Evolutionary conservation across 2,113 vertebrate species (phyloP), one percentile per base, ranked within the genome.

Genomic region (Haplotaxodon microlepis): DNA sequence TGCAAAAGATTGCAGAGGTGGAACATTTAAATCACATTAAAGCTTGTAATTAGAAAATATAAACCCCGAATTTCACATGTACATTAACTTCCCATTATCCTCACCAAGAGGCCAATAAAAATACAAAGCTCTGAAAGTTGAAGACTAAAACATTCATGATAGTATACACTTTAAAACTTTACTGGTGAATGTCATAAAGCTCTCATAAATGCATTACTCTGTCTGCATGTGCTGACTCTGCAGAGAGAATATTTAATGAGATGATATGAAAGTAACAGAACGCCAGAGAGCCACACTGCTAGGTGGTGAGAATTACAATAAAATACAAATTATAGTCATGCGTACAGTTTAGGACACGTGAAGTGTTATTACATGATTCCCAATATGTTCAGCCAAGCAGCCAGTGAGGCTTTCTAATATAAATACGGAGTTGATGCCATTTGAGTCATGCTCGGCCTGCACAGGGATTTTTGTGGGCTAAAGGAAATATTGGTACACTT

Each of bases 221-320:
- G n/a, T 24, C 36, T 45, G 38, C 40, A 16, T 27, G 66, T 45
- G 66, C 21, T 27, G 40, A 45, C 40, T 24, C 38, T 10, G 21
- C 69, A 45, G 38, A 27, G 63, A 40, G n/a, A 24, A 24, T 42
- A 24, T 9, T 42, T 24, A 42, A 42, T 0, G 3, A 42, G 3
- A 1, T 40, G n/a, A 42, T 1, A 40, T 71, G n/a, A 9, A 71
- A 71, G 11, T 42, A 71, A 71, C n/a, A 0, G 36, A 73, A 45
- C 4, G 0, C 0, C 38, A 1, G 13, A 27, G 0, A 73, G 3
- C 40, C 21, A 2, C 40, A 17, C 69, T 4, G 14, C 40, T 76
- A 19, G 21, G 38, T 73, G 40, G 38, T 27, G 38, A 27, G 38
- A 73, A 45, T 12, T 19, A 12, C 16, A 78, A 50, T 50, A 50